These are phyloP conservation scores for Probosciger aterrimus DNA, from an alignment of 2,113 vertebrate species.

Conservation along the genomic window DNA sequence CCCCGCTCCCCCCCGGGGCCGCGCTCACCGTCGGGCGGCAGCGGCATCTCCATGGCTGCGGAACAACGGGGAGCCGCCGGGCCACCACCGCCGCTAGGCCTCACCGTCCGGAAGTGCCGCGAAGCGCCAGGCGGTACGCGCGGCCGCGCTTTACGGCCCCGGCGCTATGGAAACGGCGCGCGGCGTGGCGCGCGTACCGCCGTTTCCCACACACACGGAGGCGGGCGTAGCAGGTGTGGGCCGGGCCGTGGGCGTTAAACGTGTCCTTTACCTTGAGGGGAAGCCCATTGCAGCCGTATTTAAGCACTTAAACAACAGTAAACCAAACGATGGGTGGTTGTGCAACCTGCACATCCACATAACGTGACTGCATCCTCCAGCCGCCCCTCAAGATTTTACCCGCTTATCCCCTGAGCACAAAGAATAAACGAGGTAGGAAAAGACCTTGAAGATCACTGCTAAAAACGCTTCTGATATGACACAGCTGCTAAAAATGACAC, in stretches of 20 bases:
- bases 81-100: background rate
- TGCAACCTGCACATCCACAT: background rate
- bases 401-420: background rate
- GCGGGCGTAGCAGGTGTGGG: accelerated
- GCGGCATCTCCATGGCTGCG: constrained; percentile 77
- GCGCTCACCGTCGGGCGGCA: constrained; percentile 77
- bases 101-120: constrained; percentile 50
- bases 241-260: accelerated
- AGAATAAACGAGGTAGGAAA: background rate
- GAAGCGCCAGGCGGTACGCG: constrained; percentile 18
- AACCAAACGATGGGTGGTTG: background rate
- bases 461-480: background rate
- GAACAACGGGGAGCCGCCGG: background rate
- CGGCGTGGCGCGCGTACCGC: background rate
- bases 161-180: constrained; percentile 36
- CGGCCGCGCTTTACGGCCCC: constrained; percentile 54
- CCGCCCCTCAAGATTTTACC: background rate
- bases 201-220: accelerated
- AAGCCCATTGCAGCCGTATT: background rate
- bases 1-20: background rate
- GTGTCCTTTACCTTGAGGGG: background rate
- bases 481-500: background rate
- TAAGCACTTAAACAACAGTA: background rate
- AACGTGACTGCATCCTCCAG: background rate
- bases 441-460: background rate